Evolutionary conservation across 2,888 invertebrate species (phyloP).

Genomic region (Muschampia plurimacula): DNA sequence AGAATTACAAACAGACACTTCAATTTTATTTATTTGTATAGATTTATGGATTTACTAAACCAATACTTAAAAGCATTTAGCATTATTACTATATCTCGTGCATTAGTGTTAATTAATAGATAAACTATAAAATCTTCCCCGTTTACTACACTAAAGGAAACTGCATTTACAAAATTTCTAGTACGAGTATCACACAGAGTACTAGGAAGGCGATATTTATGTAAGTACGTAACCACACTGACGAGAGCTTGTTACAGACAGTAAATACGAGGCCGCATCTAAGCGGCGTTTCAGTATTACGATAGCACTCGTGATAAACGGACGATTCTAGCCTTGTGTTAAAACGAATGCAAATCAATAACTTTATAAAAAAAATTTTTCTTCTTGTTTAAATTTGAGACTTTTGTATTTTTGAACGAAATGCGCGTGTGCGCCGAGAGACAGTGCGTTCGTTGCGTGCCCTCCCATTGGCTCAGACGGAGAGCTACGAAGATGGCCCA

Average conservation of each 20-base stretch:
- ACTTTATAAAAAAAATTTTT: slow-evolving; percentile 41
- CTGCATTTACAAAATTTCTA: slow-evolving; percentile 43
- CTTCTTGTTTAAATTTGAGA: slow-evolving; percentile 44
- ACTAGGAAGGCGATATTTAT: slow-evolving; percentile 68
- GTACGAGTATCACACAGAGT: slow-evolving; percentile 51
- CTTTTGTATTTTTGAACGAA: slow-evolving; percentile 58
- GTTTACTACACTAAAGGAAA: slow-evolving; percentile 48
- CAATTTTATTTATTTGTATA: too few species aligned
- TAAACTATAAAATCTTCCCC: slow-evolving; percentile 13
- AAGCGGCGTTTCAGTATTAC: slow-evolving; percentile 63
- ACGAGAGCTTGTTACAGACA: slow-evolving; percentile 52
- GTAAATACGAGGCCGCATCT: slow-evolving; percentile 50
- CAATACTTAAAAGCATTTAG: background rate
- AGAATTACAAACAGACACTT: too few species aligned
- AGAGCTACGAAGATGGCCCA: slow-evolving; percentile 72
- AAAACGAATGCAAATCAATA: slow-evolving; percentile 40
- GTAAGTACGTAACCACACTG: slow-evolving; percentile 52
- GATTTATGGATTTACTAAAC: slow-evolving; percentile 14
- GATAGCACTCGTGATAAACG: slow-evolving; percentile 69
- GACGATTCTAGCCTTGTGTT: slow-evolving; percentile 54
- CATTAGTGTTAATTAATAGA: background rate
- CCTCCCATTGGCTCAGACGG: slow-evolving; percentile 71
- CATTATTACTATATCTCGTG: background rate
- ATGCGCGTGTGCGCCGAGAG: slow-evolving; percentile 80
- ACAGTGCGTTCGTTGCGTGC: slow-evolving; percentile 70